phyloP scores from a whole-genome alignment of 2,797 vertebrate genomes.

The Anolis apletophallus region DNA sequence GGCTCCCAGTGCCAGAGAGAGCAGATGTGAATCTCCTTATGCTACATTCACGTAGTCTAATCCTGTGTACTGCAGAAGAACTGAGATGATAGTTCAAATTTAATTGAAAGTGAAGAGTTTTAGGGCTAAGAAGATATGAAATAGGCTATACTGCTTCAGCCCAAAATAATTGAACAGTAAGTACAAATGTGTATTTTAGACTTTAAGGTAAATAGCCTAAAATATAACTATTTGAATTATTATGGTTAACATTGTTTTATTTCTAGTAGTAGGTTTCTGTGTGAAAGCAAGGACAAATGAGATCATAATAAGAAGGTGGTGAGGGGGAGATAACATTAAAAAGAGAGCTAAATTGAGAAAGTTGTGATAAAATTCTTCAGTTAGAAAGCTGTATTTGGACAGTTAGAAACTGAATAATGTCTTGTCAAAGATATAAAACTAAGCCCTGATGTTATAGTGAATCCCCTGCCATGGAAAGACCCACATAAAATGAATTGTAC shows the following conservation, averaged over 20 bases:
- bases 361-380: background rate
- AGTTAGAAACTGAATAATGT: background rate
- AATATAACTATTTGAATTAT: conserved; percentile 1
- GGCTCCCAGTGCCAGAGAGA: background rate
- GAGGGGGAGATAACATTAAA: background rate
- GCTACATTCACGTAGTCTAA: background rate
- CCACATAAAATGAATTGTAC: background rate
- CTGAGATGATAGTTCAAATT: background rate
- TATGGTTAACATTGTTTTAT: background rate
- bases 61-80: background rate
- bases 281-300: conserved; percentile 8
- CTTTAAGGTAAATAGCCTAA: conserved; percentile 6
- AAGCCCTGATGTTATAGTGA: background rate
- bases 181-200: background rate
- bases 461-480: background rate
- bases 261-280: background rate
- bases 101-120: background rate
- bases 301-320: background rate
- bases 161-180: background rate
- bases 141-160: background rate
- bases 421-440: background rate
- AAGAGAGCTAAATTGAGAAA: background rate
- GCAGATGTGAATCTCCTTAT: background rate
- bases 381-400: background rate
- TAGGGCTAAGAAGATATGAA: background rate